phyloP scores from a whole-genome alignment of 2,888 invertebrate species.

The Therioaphis trifolii region DNA sequence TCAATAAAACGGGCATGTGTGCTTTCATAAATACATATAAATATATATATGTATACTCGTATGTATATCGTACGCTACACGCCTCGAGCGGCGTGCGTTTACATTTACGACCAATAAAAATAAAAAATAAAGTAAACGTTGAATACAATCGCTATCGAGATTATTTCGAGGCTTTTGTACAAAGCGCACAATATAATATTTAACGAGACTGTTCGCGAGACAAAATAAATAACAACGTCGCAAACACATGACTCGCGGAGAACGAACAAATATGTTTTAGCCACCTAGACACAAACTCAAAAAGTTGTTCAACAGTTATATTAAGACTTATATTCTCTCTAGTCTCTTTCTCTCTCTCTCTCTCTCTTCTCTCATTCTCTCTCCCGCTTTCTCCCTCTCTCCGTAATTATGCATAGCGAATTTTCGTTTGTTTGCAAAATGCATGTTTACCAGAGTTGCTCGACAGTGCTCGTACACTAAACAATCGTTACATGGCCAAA shows the following conservation, averaged over 20 bases:
- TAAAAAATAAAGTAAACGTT: too few species aligned
- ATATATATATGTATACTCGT: too few species aligned
- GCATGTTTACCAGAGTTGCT: constrained; percentile 31
- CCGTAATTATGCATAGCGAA: constrained; percentile 41
- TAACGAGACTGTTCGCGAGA: neutral
- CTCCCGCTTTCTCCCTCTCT: too few species aligned
- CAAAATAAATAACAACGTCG: constrained; percentile 32
- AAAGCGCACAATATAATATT: too few species aligned
- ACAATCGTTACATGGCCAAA: constrained; percentile 54
- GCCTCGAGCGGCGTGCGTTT: too few species aligned
- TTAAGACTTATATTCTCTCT: constrained; percentile 47
- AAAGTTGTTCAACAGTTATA: constrained; percentile 53
- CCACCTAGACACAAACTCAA: constrained; percentile 44
- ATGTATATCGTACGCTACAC: too few species aligned
- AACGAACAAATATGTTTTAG: constrained; percentile 38
- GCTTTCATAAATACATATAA: too few species aligned
- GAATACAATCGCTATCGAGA: neutral
- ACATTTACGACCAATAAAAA: neutral
- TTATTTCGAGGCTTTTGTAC: neutral
- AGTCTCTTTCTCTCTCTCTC: too few species aligned
- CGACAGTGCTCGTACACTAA: constrained; percentile 36
- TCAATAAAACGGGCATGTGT: too few species aligned
- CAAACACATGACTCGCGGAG: constrained; percentile 24
- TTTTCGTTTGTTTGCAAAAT: constrained; percentile 49
- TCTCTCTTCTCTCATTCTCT: too few species aligned